Percentiles rank a stretch among this genome's conserved stretches.
Conservation (phyloP, 92 coral and sea anemone species). For the Bergia sp. region DNA sequence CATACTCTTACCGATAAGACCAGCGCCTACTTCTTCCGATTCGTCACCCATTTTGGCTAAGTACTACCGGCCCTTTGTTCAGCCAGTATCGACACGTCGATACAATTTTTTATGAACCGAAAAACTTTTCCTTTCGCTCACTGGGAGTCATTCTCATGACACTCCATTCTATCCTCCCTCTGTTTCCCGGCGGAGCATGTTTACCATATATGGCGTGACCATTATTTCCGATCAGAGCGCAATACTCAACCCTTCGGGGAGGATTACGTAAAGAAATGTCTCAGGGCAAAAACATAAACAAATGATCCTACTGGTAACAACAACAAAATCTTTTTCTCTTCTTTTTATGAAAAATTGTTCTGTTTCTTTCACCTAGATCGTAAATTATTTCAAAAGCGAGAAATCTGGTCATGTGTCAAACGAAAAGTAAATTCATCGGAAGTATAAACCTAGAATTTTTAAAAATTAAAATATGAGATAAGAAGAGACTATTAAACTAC, state of each 20-base stretch:
- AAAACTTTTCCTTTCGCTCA: slow-evolving; percentile 6
- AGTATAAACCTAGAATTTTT: too few relatives aligned
- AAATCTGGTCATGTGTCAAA: too few relatives aligned
- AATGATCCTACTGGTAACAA: too few relatives aligned
- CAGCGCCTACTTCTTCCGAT: slow-evolving; percentile 69
- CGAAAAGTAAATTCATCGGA: too few relatives aligned
- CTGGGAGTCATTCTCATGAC: slow-evolving; percentile 12
- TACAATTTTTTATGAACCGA: slow-evolving; percentile 5
- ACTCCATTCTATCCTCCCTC: slow-evolving; percentile 13
- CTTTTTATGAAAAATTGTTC: background rate
- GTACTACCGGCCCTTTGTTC: background rate
- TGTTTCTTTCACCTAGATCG: background rate
- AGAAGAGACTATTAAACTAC: too few relatives aligned
- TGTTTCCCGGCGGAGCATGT: slow-evolving; percentile 33
- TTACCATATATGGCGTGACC: slow-evolving; percentile 47
- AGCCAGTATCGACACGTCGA: slow-evolving; percentile 23
- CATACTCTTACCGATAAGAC: slow-evolving; percentile 60
- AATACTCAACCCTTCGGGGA: background rate
- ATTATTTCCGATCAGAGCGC: slow-evolving; percentile 33
- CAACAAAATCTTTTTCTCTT: too few relatives aligned
- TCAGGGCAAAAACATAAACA: too few relatives aligned
- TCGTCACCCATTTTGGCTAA: slow-evolving; percentile 77
- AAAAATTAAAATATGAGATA: too few relatives aligned
- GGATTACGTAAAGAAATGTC: background rate
- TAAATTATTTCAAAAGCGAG: too few relatives aligned